phyloP scores from a whole-genome alignment of 2,888 invertebrate genomes.

The Tenthredo mesomela region DNA sequence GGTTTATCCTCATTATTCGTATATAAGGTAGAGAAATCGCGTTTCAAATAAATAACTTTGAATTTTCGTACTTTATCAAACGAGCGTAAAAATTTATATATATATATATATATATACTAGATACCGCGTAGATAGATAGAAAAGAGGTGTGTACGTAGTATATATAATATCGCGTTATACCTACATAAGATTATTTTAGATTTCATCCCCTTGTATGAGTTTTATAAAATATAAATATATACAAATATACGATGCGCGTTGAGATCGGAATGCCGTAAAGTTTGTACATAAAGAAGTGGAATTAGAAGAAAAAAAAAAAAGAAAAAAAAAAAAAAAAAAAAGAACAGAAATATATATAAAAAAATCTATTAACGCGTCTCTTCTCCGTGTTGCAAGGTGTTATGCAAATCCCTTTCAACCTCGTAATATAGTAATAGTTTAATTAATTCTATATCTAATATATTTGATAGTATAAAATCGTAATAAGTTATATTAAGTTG shows the following conservation, averaged over 20 bases:
- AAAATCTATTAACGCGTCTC: not conserved
- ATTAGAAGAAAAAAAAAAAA: not conserved
- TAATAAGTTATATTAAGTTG: no score
- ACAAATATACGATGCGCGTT: not conserved
- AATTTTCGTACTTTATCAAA: no score
- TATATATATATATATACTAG: no score
- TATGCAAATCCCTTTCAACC: conserved; percentile 9
- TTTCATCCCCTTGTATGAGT: not conserved
- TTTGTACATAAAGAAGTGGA: not conserved
- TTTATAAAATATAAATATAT: not conserved
- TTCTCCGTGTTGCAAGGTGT: not conserved
- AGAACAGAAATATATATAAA: not conserved
- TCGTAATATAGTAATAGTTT: not conserved
- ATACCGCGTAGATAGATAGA: no score
- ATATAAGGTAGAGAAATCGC: no score
- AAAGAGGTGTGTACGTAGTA: no score
- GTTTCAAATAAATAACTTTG: no score
- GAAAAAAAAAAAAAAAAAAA: not conserved
- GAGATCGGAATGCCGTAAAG: not conserved
- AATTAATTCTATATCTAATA: not conserved
- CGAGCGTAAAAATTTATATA: no score
- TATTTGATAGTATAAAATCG: not conserved
- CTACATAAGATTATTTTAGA: not conserved
- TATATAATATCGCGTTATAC: not conserved
- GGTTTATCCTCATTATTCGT: not conserved